Conservation (phyloP, 2,888 invertebrate species). For the Temnothorax ravouxi region DNA sequence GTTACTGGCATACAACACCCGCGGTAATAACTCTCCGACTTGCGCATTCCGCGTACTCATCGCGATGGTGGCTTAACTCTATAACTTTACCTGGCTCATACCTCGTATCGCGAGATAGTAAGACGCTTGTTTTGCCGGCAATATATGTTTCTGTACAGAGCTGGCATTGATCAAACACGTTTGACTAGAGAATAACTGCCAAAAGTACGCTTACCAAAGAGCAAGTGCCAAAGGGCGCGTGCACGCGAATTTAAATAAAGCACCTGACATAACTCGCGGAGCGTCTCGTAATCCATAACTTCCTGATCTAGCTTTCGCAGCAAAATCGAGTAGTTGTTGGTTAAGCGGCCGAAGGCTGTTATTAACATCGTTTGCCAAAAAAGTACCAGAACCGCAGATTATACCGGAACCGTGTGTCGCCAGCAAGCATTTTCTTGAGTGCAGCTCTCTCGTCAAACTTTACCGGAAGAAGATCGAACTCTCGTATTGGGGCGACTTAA, state of each 20-base stretch:
- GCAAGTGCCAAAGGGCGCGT: not conserved
- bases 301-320: not conserved
- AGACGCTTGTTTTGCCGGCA: conserved; percentile 36
- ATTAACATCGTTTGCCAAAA: not conserved
- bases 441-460: conserved; percentile 38
- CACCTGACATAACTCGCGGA: not conserved
- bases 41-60: conserved; percentile 69
- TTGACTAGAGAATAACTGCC: not conserved
- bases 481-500: conserved; percentile 51
- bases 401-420: not conserved
- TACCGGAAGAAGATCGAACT: conserved; percentile 59
- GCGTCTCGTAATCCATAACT: not conserved
- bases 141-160: conserved; percentile 2
- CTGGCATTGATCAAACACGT: not conserved
- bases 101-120: conserved; percentile 11
- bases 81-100: conserved; percentile 10
- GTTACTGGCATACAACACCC: conserved; percentile 71
- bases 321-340: no score
- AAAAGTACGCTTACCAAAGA: not conserved
- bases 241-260: conserved; percentile 1
- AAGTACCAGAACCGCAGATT: not conserved
- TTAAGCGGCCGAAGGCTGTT: not conserved
- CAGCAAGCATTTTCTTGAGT: conserved; percentile 6
- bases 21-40: conserved; percentile 69
- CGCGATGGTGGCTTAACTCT: conserved; percentile 17